Evolutionary conservation across 2,888 invertebrate genomes (phyloP).

Genomic region (Aproaerema taeniolella): DNA sequence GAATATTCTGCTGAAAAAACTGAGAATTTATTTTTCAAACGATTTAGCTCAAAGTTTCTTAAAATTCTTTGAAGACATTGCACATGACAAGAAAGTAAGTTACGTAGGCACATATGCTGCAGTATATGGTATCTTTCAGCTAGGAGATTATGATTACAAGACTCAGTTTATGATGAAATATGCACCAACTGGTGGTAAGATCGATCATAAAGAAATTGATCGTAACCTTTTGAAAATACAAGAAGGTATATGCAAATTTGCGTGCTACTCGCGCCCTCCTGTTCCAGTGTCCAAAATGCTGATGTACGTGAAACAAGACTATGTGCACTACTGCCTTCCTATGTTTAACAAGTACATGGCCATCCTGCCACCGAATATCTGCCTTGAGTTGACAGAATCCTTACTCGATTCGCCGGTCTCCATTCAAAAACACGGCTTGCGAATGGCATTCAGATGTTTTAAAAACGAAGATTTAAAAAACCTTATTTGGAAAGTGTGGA

Average conservation of each 20-base stretch:
- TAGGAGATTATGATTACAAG: slow-evolving; percentile 31
- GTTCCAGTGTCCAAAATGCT: slow-evolving; percentile 28
- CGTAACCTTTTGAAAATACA: slow-evolving; percentile 29
- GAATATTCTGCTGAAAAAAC: slow-evolving; percentile 33
- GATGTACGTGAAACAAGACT: slow-evolving; percentile 37
- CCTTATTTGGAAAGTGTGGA: slow-evolving; percentile 30
- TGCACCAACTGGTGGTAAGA: slow-evolving; percentile 34
- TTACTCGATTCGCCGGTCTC: slow-evolving; percentile 36
- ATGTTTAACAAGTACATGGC: slow-evolving; percentile 31
- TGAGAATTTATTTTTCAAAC: slow-evolving; percentile 42
- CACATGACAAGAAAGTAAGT: slow-evolving; percentile 11
- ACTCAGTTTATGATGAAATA: slow-evolving; percentile 34
- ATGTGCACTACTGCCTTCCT: slow-evolving; percentile 34
- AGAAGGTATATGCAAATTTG: slow-evolving; percentile 34
- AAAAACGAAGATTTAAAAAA: slow-evolving; percentile 26
- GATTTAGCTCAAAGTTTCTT: slow-evolving; percentile 36
- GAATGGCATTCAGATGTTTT: slow-evolving; percentile 36
- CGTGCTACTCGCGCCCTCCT: slow-evolving; percentile 33
- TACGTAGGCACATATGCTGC: slow-evolving; percentile 17
- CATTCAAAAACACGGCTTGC: slow-evolving; percentile 39
- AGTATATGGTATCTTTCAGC: slow-evolving; percentile 36
- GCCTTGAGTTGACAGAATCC: slow-evolving; percentile 29
- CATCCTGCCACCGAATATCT: slow-evolving; percentile 28
- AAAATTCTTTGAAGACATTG: slow-evolving; percentile 27
- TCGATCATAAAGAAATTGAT: slow-evolving; percentile 30